Conservation (phyloP, 1,140 invertebrate species). For the Pseudomyrmex flavicornis region DNA sequence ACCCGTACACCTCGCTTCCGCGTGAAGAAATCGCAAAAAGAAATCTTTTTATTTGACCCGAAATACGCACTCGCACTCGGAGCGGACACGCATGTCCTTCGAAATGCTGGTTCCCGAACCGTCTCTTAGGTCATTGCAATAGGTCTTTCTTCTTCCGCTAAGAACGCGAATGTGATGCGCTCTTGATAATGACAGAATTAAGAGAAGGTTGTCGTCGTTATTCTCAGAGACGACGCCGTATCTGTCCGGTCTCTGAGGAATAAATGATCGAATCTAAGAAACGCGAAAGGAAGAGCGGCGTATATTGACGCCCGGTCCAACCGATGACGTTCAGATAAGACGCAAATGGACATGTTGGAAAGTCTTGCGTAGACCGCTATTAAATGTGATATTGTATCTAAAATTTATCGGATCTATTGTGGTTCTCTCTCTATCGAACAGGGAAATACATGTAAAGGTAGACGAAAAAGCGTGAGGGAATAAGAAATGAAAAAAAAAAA, state of each 20-base stretch:
- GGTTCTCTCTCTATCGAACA: constrained; percentile 58
- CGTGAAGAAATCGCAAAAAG: constrained; percentile 26
- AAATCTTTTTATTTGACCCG: constrained; percentile 60
- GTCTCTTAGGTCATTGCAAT: constrained; percentile 71
- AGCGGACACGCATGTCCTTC: constrained; percentile 44
- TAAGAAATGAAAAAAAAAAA: constrained; percentile 41
- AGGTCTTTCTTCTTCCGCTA: constrained; percentile 69
- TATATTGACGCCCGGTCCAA: constrained; percentile 61
- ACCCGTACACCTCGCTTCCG: constrained; percentile 42
- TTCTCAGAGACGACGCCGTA: constrained; percentile 13
- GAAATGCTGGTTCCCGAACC: constrained; percentile 65
- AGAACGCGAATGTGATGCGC: constrained; percentile 17
- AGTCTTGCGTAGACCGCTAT: constrained; percentile 68
- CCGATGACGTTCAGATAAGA: constrained; percentile 51
- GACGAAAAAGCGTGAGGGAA: constrained; percentile 5
- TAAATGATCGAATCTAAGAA: constrained; percentile 29
- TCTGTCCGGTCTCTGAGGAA: background rate
- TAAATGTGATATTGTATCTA: constrained; percentile 83
- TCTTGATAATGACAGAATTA: constrained; percentile 38
- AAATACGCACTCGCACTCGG: constrained; percentile 30
- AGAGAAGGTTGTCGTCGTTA: background rate
- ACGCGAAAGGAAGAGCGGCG: constrained; percentile 54
- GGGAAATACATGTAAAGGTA: constrained; percentile 13
- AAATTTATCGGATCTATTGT: constrained; percentile 78
- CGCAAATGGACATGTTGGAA: constrained; percentile 25